Conservation (phyloP, 2,888 invertebrate species). For the Spatulosminthurus flaviceps region DNA sequence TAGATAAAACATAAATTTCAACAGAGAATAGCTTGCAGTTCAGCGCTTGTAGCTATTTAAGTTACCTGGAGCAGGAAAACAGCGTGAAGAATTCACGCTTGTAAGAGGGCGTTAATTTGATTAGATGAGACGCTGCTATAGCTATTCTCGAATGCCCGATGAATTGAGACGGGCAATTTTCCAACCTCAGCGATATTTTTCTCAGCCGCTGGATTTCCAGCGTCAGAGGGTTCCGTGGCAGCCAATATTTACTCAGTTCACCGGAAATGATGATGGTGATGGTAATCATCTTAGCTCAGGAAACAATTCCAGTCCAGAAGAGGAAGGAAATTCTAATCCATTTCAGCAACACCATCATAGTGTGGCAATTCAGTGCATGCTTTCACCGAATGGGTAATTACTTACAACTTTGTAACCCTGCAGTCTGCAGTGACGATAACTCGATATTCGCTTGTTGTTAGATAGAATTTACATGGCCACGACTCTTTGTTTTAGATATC, state of each 20-base stretch:
- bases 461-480: neutral
- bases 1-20: neutral
- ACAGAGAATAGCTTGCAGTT: constrained; percentile 5
- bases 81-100: constrained; percentile 25
- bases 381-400: neutral
- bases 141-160: constrained; percentile 47
- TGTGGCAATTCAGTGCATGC: neutral
- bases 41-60: neutral
- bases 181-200: constrained; percentile 48
- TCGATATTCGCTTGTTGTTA: too few relatives aligned
- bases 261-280: constrained; percentile 11
- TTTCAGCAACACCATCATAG: neutral
- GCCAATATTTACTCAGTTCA: neutral
- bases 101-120: constrained; percentile 44
- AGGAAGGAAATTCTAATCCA: neutral
- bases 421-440: too few relatives aligned
- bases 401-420: too few relatives aligned
- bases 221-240: constrained; percentile 27
- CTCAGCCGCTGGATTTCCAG: constrained; percentile 44
- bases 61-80: neutral
- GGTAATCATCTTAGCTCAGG: neutral
- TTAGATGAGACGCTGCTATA: constrained; percentile 46
- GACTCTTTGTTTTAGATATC: neutral
- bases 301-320: neutral
- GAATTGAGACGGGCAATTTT: constrained; percentile 47